A percentile compares a stretch with the other conserved stretches of the same genome.
phyloP scores from a whole-genome alignment of 2,888 invertebrate species.

The Xylocampa areola region DNA sequence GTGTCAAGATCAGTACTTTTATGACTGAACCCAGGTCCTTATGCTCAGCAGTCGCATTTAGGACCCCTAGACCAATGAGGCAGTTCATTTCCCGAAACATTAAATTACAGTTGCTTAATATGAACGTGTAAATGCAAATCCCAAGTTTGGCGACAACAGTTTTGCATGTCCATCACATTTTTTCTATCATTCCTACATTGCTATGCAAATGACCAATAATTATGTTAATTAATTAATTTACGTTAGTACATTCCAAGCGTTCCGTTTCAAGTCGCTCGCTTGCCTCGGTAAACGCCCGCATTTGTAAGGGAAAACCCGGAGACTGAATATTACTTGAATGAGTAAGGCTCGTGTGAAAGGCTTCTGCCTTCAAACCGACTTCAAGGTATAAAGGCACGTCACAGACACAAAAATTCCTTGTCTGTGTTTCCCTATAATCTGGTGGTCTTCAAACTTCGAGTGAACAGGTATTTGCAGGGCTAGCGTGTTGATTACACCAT shows the following conservation, averaged over 20 bases:
- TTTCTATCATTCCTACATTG: constrained; percentile 8
- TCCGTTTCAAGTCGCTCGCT: constrained; percentile 27
- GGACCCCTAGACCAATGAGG: too few relatives aligned
- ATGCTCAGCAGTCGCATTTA: too few relatives aligned
- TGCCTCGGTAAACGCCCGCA: constrained; percentile 19
- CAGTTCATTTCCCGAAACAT: too few relatives aligned
- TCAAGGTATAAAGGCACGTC: constrained; percentile 7
- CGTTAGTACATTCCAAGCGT: constrained; percentile 26
- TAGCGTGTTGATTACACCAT: too few relatives aligned
- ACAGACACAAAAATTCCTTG: not conserved
- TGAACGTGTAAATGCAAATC: not conserved
- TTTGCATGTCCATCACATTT: constrained; percentile 6
- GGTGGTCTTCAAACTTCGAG: too few relatives aligned
- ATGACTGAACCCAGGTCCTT: too few relatives aligned
- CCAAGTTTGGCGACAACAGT: not conserved
- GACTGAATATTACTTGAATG: constrained; percentile 18
- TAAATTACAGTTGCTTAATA: too few relatives aligned
- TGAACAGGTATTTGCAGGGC: too few relatives aligned
- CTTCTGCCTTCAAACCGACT: not conserved
- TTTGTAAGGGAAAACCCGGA: constrained; percentile 27
- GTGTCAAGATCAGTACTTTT: too few relatives aligned
- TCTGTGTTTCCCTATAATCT: too few relatives aligned
- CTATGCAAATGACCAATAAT: constrained; percentile 9
- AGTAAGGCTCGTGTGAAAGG: constrained; percentile 25
- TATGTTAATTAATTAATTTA: constrained; percentile 20